Evolutionary conservation across 2,888 invertebrate genomes (phyloP).

Genomic region (Caenorhabditis macrosperma): DNA sequence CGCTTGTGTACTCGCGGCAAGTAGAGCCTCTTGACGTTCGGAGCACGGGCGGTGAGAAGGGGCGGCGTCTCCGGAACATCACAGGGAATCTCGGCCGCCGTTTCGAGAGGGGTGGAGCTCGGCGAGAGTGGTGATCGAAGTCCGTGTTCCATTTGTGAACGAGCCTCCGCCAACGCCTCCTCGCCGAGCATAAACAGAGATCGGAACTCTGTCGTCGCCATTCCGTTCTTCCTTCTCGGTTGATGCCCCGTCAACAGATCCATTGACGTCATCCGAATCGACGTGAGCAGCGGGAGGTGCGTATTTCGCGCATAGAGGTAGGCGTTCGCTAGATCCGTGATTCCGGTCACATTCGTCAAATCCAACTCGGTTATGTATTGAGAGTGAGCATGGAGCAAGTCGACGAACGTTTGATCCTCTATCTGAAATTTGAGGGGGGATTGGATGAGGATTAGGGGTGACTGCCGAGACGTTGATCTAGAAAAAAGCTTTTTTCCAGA

Average conservation of each 20-base stretch:
- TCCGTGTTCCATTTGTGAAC: slow-evolving; percentile 31
- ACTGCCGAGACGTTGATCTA: no score
- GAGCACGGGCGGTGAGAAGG: slow-evolving; percentile 65
- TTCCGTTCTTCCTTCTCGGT: slow-evolving; percentile 66
- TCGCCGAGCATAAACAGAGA: slow-evolving; percentile 68
- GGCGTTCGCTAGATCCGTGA: slow-evolving; percentile 60
- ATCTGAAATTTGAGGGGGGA: slow-evolving; percentile 31
- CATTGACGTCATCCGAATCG: slow-evolving; percentile 65
- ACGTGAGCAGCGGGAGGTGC: slow-evolving; percentile 55
- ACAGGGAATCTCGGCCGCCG: neutral
- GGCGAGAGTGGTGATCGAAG: slow-evolving; percentile 31
- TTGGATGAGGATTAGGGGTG: no score
- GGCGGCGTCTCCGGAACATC: slow-evolving; percentile 53
- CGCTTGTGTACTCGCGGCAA: slow-evolving; percentile 45
- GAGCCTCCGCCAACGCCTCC: slow-evolving; percentile 62
- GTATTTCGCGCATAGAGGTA: slow-evolving; percentile 56
- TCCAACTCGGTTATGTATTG: slow-evolving; percentile 60
- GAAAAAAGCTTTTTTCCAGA: no score
- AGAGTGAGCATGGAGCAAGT: slow-evolving; percentile 62
- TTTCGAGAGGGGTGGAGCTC: slow-evolving; percentile 18
- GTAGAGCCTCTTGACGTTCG: slow-evolving; percentile 55
- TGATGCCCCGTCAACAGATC: slow-evolving; percentile 62
- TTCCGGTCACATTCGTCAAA: slow-evolving; percentile 62
- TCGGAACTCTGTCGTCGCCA: slow-evolving; percentile 58
- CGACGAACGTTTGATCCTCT: slow-evolving; percentile 61